Evolutionary conservation across 2,888 invertebrate genomes (phyloP).

Genomic region (Pollenia labialis): DNA sequence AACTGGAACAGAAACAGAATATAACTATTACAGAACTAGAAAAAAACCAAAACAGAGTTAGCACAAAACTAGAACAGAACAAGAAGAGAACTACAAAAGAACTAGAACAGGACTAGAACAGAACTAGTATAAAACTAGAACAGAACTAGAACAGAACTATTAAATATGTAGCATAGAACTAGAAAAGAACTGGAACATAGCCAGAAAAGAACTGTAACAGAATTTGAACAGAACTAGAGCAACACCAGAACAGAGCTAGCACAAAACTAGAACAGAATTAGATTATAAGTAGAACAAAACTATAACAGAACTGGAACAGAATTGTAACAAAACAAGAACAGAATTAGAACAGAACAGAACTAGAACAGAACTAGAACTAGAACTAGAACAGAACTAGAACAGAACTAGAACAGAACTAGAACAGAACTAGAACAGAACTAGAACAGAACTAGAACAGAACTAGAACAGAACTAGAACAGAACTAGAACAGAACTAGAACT

Average conservation of each 20-base stretch:
- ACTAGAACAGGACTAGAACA: background rate
- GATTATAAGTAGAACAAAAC: background rate
- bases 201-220: no score
- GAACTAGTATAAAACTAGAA: no score
- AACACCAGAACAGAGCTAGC: background rate
- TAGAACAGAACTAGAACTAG: no score
- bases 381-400: no score
- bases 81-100: background rate
- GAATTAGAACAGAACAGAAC: background rate
- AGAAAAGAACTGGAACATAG: no score
- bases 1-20: background rate
- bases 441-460: background rate
- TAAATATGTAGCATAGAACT: no score
- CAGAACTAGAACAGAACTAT: background rate
- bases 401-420: no score
- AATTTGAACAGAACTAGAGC: background rate
- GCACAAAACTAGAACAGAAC: background rate
- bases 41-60: no score
- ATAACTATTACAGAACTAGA: background rate
- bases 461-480: background rate
- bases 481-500: constrained; percentile 3
- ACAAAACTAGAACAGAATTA: background rate
- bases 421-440: background rate
- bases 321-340: background rate
- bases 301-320: background rate